Evolutionary conservation across 2,797 vertebrate genomes (phyloP).

Genomic region (Buceros bicornis): DNA sequence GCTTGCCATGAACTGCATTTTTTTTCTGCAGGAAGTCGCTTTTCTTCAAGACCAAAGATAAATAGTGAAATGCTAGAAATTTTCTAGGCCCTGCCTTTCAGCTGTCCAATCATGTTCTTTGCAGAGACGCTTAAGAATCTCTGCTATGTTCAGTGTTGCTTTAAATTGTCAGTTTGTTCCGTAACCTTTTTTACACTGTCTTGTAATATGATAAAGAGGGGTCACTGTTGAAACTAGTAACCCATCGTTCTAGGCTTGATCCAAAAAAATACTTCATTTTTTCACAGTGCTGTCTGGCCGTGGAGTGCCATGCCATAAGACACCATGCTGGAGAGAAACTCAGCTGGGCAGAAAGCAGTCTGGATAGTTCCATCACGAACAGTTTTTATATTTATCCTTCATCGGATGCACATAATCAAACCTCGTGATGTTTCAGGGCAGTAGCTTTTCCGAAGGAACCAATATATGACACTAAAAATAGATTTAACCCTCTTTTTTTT

Average conservation of each 20-base stretch:
- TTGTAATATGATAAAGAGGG: background rate
- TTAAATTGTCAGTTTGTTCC: background rate
- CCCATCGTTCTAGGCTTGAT: background rate
- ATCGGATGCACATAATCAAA: background rate
- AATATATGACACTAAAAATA: background rate
- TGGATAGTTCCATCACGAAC: background rate
- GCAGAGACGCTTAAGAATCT: background rate
- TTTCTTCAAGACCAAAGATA: slow-evolving; percentile 35
- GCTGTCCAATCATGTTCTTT: background rate
- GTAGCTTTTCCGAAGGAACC: background rate
- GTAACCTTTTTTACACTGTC: background rate
- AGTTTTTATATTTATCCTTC: background rate
- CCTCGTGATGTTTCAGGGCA: background rate
- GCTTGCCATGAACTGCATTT: background rate
- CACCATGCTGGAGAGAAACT: background rate
- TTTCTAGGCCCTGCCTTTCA: slow-evolving; percentile 9
- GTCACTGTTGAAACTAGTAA: background rate
- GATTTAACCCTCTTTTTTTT: background rate
- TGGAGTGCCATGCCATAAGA: background rate
- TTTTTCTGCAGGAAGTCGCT: slow-evolving; percentile 50
- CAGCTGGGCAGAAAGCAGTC: background rate
- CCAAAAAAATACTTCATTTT: background rate
- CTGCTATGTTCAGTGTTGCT: background rate
- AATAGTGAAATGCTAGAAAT: slow-evolving; percentile 26
- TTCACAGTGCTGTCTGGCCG: background rate